Base-by-base conservation (phyloP, 1,140 invertebrate genomes). In the Mercenaria mercenaria region DNA sequence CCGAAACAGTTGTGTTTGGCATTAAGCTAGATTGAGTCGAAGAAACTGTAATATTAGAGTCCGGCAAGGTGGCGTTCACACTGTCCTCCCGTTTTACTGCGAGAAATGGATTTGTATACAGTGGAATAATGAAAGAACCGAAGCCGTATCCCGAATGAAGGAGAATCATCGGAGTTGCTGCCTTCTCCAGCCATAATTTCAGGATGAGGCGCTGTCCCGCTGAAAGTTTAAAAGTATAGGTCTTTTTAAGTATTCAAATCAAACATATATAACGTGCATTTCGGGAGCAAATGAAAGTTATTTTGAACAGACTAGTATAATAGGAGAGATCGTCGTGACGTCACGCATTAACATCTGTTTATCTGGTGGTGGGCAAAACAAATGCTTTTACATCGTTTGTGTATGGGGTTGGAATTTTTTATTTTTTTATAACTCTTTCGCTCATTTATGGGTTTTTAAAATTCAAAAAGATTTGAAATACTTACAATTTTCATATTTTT, bases 81-180 rank as follows among this genome's bases (percentile, higher is more conserved):
- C 13, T 15, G 34, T 41, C 72, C 1, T 67, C 34, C 37, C 15
- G 20, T 47, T 74, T 76, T 15, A 85, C 26, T 29, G 84, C 84
- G 0, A 87, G 84, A 64, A 87, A 87, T 39, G 84, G 84, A 47
- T 87, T 77, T 3, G 84, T 61, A 56, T 87, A 87, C 10, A 87
- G 32, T 4, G 84, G 84, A 47, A 87, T 77, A 11, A 87, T 13
- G n/a, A 87, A 87, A 0, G 84, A 87, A 8, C 84, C 84, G 20
- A 87, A 39, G 1, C 84, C 84, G n/a, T 87, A 87, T 23, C 84
- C 84, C 6, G 41, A 47, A 56, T 87, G 84, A 0, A 87, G 37
- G 4, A 87, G 72, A 18, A 87, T 87, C 84, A 87, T 77, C 18
- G 84, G 84, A 13, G 74, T 52, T 4, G 72, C 67, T 6, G 84